phyloP scores from a whole-genome alignment of 1,140 invertebrate species.

The Armadillidium nasatum region DNA sequence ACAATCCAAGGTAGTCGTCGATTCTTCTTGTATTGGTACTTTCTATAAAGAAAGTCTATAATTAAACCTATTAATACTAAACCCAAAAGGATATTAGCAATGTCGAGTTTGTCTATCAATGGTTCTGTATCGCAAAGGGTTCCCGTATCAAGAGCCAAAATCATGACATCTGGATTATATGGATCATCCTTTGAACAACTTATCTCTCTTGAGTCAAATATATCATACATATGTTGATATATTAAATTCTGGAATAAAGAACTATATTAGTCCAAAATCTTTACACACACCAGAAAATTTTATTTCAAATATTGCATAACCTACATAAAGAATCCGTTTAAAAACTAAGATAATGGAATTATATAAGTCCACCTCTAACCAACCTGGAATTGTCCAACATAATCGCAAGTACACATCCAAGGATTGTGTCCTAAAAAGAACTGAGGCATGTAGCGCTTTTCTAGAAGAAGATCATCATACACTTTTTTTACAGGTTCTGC shows the following conservation, averaged over 20 bases:
- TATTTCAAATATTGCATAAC: too few species aligned
- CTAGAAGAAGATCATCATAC: background rate
- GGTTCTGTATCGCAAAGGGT: background rate
- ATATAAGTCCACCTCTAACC: background rate
- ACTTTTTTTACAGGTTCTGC: background rate
- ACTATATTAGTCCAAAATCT: too few species aligned
- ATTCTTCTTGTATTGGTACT: background rate
- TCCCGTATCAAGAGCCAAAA: background rate
- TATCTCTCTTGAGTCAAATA: background rate
- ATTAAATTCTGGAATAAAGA: background rate
- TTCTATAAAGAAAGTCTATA: background rate
- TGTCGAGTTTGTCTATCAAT: background rate
- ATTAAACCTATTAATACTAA: background rate
- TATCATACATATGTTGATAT: background rate
- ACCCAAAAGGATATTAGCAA: background rate
- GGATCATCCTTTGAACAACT: background rate
- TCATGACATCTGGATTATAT: background rate
- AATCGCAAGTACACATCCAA: background rate
- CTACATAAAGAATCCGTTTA: too few species aligned
- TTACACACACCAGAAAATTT: too few species aligned
- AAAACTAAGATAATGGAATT: too few species aligned
- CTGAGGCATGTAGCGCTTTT: background rate
- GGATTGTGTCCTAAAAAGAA: background rate
- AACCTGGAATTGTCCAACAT: background rate
- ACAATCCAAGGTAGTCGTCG: background rate